A percentile compares a stretch with the other conserved stretches of the same genome.
phyloP scores from a whole-genome alignment of 2,888 invertebrate genomes.

The Caenorhabditis sinica region DNA sequence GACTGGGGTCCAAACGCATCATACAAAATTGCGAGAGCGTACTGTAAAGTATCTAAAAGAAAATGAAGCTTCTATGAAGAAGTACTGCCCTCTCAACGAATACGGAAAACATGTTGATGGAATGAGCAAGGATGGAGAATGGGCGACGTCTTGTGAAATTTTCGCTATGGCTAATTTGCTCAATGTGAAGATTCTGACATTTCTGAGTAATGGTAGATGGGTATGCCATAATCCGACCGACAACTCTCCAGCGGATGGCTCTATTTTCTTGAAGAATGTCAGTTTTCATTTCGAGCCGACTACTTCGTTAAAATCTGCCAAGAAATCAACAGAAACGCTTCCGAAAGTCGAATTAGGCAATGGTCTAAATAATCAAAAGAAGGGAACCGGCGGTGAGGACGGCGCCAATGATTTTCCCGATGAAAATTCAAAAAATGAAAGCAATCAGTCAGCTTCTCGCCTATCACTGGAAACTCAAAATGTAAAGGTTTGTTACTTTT shows the following conservation, averaged over 20 bases:
- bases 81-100: neutral
- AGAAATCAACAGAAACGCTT: too few relatives aligned
- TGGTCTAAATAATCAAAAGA: too few relatives aligned
- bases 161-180: conserved; percentile 14
- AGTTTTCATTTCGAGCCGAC: conserved; percentile 16
- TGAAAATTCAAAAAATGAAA: too few relatives aligned
- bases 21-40: neutral
- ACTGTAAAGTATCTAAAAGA: conserved; percentile 11
- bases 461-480: too few relatives aligned
- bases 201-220: neutral
- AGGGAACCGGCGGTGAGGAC: too few relatives aligned
- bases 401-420: too few relatives aligned
- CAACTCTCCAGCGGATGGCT: neutral
- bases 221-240: neutral
- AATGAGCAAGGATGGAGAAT: neutral
- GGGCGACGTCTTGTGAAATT: conserved; percentile 1
- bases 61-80: neutral
- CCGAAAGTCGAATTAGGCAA: too few relatives aligned
- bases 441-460: too few relatives aligned
- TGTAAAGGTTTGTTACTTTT: too few relatives aligned
- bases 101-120: neutral
- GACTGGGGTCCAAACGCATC: conserved; percentile 16
- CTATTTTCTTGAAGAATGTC: conserved; percentile 7
- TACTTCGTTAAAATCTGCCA: neutral
- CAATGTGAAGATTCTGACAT: conserved; percentile 23